Evolutionary conservation across 2,888 invertebrate genomes (phyloP).

Genomic region (Ichneumoninae sp.): DNA sequence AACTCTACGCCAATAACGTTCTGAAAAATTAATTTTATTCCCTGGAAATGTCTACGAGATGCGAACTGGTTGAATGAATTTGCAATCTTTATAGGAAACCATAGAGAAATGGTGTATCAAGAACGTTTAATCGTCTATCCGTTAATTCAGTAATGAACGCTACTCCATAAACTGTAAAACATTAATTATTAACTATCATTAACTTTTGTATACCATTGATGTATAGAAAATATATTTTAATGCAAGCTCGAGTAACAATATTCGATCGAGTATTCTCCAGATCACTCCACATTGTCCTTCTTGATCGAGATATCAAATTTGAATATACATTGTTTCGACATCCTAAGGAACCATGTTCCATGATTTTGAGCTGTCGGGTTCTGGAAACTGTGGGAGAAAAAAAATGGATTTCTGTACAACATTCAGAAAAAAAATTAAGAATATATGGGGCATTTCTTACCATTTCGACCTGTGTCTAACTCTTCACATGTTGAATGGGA

Average conservation of each 20-base stretch:
- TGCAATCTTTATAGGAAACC: conserved; percentile 93
- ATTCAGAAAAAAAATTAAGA: background rate
- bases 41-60: conserved; percentile 98
- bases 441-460: background rate
- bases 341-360: conserved; percentile 77
- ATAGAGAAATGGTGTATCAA: conserved; percentile 94
- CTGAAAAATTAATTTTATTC: conserved; percentile 99
- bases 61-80: conserved; percentile 97
- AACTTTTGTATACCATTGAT: background rate
- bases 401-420: background rate
- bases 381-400: conserved; percentile 71
- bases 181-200: conserved; percentile 39
- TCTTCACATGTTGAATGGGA: no score
- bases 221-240: conserved; percentile 48
- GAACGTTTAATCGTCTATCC: conserved; percentile 85
- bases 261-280: background rate
- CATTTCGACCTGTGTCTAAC: no score
- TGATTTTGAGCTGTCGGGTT: conserved; percentile 71
- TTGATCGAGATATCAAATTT: background rate
- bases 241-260: conserved; percentile 23
- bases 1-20: conserved; percentile 98
- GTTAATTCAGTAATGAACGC: conserved; percentile 10
- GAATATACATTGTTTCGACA: background rate
- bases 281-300: background rate
- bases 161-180: conserved; percentile 43